Base-by-base conservation (phyloP, 2,888 invertebrate species). In the Uropetala carovei region DNA sequence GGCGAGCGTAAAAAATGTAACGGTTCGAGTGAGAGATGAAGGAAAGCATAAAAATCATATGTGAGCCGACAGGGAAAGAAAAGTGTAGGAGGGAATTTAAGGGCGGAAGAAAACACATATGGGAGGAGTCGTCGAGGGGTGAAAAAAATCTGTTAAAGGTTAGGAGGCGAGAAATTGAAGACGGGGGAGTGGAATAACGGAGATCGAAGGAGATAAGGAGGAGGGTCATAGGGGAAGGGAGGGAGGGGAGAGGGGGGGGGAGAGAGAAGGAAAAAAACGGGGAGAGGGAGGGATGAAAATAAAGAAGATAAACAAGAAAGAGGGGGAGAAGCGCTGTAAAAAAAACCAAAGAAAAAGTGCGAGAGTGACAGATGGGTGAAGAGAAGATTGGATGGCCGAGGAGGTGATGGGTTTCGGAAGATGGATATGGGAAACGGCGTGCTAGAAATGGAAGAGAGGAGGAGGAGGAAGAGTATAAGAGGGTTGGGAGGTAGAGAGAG, bases 381-480 rank as follows among this genome's bases (percentile, higher is more conserved):
- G 22, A 68, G 68, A 13, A 75, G 75, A 75, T 75, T 22, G 75
- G 22, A 68, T 68, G 68, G 68, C 16, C 68, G 68, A 68, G 68
- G 18, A 75, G 75, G 75, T 27, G 75, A 75, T 75, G 27, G 75
- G 75, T 75, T 75, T 75, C 27, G 22, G 75, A 75, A 27, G 75
- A 75, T 75, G 22, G n/a, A 75, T 75, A 75, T 75, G 27, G 75
- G 75, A 22, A 27, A 75, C 10, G 75, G 75, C 27, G 75, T 27
- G 22, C 13, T 22, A 27, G 75, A 75, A 27, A 75, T 27, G 75
- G 13, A 22, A 27, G 75, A 75, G 13, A 27, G 14, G 27, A 10
- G 10, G 11, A 27, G 27, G 27, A 22, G 8, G 11, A 27, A 0
- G 16, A 0, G 75, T 68, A 18, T 4, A 16, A n/a, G 11, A n/a